A percentile compares a stretch with the other conserved stretches of the same genome.
These are phyloP conservation scores for Cynoglossus semilaevis DNA, from an alignment of 2,113 vertebrate species.

Conservation along the genomic window DNA sequence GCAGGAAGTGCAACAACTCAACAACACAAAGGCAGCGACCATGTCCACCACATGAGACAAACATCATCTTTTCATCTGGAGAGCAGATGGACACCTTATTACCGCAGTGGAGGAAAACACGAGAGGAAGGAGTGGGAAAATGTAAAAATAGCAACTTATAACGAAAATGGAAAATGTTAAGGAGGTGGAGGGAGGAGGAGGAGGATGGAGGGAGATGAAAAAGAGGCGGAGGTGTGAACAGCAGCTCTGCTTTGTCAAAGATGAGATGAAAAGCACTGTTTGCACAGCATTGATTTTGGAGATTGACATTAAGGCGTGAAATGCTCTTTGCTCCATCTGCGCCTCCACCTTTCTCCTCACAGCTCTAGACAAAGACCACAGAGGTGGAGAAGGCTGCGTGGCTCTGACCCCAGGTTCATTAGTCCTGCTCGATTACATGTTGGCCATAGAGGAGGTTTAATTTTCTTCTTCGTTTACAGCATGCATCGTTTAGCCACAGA, in stretches of 20 bases:
- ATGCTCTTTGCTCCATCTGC: conserved; percentile 2
- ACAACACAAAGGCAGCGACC: conserved; percentile 39
- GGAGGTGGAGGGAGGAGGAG: conserved; percentile 10
- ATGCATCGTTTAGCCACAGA: not conserved
- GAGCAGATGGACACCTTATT: conserved; percentile 58
- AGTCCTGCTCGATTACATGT: conserved; percentile 27
- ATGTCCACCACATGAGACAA: conserved; percentile 50
- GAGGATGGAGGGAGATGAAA: conserved; percentile 12
- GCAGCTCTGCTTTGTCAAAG: conserved; percentile 26
- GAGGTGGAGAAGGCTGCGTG: conserved; percentile 14
- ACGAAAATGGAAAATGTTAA: conserved; percentile 32
- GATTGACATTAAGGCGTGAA: conserved; percentile 46
- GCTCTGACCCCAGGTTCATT: conserved; percentile 18
- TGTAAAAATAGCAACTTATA: conserved; percentile 57
- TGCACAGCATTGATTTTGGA: conserved; percentile 55
- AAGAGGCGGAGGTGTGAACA: conserved; percentile 9
- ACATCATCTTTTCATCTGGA: conserved; percentile 57
- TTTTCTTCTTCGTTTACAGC: conserved; percentile 5
- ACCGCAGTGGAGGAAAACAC: conserved; percentile 17
- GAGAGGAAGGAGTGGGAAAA: conserved; percentile 32
- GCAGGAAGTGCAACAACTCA: conserved; percentile 40
- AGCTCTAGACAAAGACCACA: conserved; percentile 19
- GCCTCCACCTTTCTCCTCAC: conserved; percentile 7
- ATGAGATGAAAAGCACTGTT: conserved; percentile 21
- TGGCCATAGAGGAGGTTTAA: conserved; percentile 3